Base-by-base conservation (phyloP, 2,888 invertebrate species). In the Tinea semifulvella region DNA sequence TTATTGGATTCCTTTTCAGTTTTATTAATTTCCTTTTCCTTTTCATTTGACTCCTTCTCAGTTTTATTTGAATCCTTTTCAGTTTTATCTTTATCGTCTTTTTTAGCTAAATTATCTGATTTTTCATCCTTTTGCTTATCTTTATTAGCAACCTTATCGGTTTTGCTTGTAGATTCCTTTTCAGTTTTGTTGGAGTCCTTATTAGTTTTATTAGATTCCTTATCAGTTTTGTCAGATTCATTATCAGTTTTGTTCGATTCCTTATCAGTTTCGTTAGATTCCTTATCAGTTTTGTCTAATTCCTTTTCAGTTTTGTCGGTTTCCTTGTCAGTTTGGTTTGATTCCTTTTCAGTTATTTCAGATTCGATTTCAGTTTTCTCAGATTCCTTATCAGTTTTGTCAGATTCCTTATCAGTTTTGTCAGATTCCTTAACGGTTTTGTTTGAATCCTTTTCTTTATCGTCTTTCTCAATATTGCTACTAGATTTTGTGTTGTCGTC, bases 381-480 rank as follows among this genome's bases (percentile, higher is more conserved):
- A 13, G 25, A 7, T 2, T 26, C 18, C 10, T 43, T 17, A n/a
- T 28, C 18, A 13, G 17, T 4, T 27, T 43, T 18, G 8, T 13
- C 27, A 7, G 11, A 6, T 20, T 42, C 42, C 19, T 22, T 4
- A 42, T 25, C 16, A 50, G 55, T 57, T 49, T 66, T 73, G 53
- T 39, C n/a, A n/a, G n/a, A n/a, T n/a, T n/a, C 39, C 8, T 2
- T 20, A 28, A 2, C 3, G 14, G 2, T 6, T n/a, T n/a, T n/a
- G 3, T n/a, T 26, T 26, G 26, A 7, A 20, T 16, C 16, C 6
- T 45, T 16, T 17, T 45, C 14, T 26, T 14, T 11, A 17, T 17
- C 27, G 11, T 26, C 11, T n/a, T n/a, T n/a, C 17, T 17, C 17
- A 18, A 5, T 16, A 14, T 38, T 38, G 6, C 11, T 20, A 20